A percentile compares a stretch with the other conserved stretches of the same genome.
These are phyloP conservation scores for Sinocyclocheilus rhinocerous DNA, from an alignment of 2,113 vertebrate species.

Conservation along the genomic window DNA sequence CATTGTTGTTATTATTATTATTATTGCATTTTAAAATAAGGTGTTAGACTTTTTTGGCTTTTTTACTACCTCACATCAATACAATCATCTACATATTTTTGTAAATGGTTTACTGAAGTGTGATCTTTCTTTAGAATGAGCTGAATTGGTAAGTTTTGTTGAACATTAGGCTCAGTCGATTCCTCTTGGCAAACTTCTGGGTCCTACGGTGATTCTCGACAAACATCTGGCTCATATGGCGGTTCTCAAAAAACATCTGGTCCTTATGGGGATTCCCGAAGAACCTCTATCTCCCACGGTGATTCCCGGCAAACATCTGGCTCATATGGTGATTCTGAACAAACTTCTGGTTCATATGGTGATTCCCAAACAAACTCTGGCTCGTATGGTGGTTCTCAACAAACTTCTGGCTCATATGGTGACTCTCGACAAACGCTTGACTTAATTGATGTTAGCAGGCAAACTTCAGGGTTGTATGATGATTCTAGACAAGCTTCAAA, in stretches of 20 bases:
- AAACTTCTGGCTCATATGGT: slow-evolving; percentile 16
- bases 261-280: too few relatives aligned
- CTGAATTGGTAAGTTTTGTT: slow-evolving; percentile 10
- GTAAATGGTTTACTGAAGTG: not conserved
- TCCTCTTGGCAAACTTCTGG: slow-evolving; percentile 15
- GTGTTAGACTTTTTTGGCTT: not conserved
- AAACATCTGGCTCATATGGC: too few relatives aligned
- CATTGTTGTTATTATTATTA: too few relatives aligned
- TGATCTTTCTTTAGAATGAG: not conserved
- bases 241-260: too few relatives aligned
- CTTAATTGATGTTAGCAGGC: not conserved
- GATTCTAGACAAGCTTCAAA: slow-evolving; percentile 28
- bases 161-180: slow-evolving; percentile 42
- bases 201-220: not conserved
- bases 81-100: not conserved
- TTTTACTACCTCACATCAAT: not conserved
- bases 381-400: slow-evolving; percentile 10
- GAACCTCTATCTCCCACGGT: too few relatives aligned
- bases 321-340: not conserved
- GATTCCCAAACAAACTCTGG: not conserved
- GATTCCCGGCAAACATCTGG: not conserved
- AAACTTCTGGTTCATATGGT: not conserved
- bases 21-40: too few relatives aligned
- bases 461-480: slow-evolving; percentile 3
- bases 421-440: slow-evolving; percentile 12